These are phyloP conservation scores for Gobio gobio DNA, from an alignment of 2,113 vertebrate genomes.

Conservation along the genomic window DNA sequence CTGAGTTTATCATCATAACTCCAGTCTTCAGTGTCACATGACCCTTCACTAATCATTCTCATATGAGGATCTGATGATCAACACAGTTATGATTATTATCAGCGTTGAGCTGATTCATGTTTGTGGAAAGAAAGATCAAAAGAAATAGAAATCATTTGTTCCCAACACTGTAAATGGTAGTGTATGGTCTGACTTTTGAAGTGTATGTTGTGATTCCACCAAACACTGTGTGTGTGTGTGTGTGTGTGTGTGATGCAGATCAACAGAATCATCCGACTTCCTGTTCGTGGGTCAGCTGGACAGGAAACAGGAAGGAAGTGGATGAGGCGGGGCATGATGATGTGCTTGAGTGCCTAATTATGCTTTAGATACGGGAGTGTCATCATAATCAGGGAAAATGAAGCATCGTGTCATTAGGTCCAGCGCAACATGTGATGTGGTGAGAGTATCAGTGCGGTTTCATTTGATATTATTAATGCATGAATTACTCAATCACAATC, in stretches of 20 bases:
- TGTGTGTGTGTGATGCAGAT: constrained; percentile 17
- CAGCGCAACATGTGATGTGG: neutral
- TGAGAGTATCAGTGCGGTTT: neutral
- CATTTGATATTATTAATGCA: no score
- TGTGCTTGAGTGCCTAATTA: neutral
- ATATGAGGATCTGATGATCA: no score
- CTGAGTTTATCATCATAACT: no score
- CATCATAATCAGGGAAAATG: constrained; percentile 14
- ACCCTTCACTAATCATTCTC: no score
- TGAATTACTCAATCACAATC: no score
- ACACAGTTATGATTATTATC: no score
- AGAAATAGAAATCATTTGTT: neutral
- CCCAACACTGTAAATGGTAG: neutral
- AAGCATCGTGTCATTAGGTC: neutral
- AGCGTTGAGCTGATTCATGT: no score
- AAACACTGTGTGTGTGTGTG: neutral
- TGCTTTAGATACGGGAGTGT: neutral
- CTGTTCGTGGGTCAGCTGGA: constrained; percentile 69
- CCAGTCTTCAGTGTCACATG: no score
- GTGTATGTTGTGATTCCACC: neutral
- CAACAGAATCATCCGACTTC: constrained; percentile 63
- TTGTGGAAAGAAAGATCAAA: no score
- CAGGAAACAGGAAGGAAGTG: constrained; percentile 74
- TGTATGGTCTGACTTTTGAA: neutral
- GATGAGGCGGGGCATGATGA: constrained; percentile 44